Conservation (phyloP, 2,888 invertebrate species). For the Orthosia cruda region DNA sequence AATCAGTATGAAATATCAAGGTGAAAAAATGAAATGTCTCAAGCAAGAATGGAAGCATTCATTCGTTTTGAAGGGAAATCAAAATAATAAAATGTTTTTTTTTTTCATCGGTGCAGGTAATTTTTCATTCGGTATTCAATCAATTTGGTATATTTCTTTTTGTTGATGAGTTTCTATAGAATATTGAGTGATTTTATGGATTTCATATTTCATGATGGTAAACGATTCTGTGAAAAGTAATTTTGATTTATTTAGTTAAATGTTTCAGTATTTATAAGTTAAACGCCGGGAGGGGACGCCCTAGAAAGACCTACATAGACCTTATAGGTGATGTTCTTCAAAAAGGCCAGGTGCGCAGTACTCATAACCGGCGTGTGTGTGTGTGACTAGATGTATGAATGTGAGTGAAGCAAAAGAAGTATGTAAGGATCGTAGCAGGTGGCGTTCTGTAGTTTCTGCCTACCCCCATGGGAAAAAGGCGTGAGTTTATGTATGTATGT, state of each 20-base stretch:
- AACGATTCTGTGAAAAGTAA: constrained; percentile 10
- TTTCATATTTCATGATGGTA: constrained; percentile 19
- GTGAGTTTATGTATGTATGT: no score
- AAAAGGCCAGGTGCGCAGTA: no score
- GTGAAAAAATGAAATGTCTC: constrained; percentile 74
- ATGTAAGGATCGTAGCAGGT: no score
- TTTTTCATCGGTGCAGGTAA: constrained; percentile 60
- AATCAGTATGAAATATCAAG: constrained; percentile 67
- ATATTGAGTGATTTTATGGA: constrained; percentile 25
- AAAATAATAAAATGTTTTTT: constrained; percentile 69
- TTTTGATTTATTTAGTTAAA: background rate
- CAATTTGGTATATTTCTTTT: constrained; percentile 49
- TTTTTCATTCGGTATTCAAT: constrained; percentile 63
- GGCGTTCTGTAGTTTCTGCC: no score
- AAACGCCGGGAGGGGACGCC: no score
- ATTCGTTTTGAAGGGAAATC: constrained; percentile 71
- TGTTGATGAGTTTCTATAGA: constrained; percentile 40
- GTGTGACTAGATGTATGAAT: no score
- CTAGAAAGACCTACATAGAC: no score
- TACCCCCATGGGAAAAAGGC: no score
- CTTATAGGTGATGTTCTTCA: no score
- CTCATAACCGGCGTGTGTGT: no score
- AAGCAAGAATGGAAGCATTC: constrained; percentile 72
- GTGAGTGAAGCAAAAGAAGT: no score
- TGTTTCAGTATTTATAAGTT: no score